Conservation (phyloP, 2,113 vertebrate genomes). For the Hoplias malabaricus region DNA sequence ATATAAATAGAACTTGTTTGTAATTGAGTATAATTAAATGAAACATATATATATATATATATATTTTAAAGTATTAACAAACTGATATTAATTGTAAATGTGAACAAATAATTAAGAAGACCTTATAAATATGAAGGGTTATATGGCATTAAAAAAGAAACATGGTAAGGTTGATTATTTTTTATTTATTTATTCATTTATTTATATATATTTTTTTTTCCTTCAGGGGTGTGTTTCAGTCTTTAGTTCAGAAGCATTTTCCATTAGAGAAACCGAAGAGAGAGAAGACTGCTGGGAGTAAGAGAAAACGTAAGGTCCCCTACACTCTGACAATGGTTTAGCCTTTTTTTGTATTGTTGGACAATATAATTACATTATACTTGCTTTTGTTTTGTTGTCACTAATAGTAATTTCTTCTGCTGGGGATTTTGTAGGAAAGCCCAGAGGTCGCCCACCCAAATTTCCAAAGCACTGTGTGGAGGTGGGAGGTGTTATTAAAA, state of each 20-base stretch:
- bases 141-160: too few relatives aligned
- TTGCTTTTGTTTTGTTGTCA: neutral
- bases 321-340: neutral
- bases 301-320: conserved; percentile 88
- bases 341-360: neutral
- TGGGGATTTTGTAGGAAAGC: conserved; percentile 76
- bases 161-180: neutral
- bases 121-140: too few relatives aligned
- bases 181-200: too few relatives aligned
- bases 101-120: too few relatives aligned
- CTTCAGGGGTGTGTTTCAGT: conserved; percentile 92
- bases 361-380: neutral
- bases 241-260: conserved; percentile 96
- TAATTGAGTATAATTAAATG: too few relatives aligned
- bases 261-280: conserved; percentile 92
- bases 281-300: conserved; percentile 84
- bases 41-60: too few relatives aligned
- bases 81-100: too few relatives aligned
- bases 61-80: too few relatives aligned
- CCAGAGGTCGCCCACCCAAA: conserved; percentile 79
- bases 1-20: too few relatives aligned
- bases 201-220: too few relatives aligned
- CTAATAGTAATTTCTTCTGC: neutral
- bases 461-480: conserved; percentile 72
- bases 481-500: conserved; percentile 79